Evolutionary conservation across 2,113 vertebrate genomes (phyloP).

Genomic region (Tonatia bakeri): DNA sequence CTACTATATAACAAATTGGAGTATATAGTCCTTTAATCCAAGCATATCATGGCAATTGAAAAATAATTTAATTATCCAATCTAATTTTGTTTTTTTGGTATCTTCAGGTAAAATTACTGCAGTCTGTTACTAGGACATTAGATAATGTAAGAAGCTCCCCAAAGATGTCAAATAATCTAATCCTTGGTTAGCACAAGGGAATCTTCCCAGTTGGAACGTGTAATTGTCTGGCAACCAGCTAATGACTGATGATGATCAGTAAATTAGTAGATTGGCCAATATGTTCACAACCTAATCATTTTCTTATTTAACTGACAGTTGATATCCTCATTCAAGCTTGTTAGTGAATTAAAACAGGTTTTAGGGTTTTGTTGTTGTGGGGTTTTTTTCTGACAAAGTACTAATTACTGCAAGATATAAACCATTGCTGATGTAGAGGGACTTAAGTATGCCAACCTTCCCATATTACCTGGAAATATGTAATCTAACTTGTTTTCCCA

Average conservation of each 20-base stretch:
- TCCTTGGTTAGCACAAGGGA: background rate
- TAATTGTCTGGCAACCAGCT: background rate
- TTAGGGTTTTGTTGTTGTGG: background rate
- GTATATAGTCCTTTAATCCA: background rate
- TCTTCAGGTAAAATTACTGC: background rate
- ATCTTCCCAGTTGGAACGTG: background rate
- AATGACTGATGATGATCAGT: background rate
- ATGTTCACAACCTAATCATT: background rate
- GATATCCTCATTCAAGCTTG: background rate
- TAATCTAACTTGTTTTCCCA: background rate
- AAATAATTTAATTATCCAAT: background rate
- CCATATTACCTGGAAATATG: background rate
- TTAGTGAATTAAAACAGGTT: background rate
- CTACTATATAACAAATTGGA: background rate
- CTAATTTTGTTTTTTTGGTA: background rate
- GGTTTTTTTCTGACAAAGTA: background rate
- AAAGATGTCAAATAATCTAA: background rate
- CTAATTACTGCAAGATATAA: background rate
- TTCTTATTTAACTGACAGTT: slow-evolving; percentile 18
- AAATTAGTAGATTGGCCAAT: background rate
- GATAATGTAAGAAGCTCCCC: background rate
- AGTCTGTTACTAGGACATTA: background rate
- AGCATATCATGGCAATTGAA: background rate
- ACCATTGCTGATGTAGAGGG: background rate
- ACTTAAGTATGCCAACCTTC: background rate